Percentiles rank a stretch among this genome's conserved stretches.
phyloP scores from a whole-genome alignment of 2,888 invertebrate species.

The Erebia palarica region DNA sequence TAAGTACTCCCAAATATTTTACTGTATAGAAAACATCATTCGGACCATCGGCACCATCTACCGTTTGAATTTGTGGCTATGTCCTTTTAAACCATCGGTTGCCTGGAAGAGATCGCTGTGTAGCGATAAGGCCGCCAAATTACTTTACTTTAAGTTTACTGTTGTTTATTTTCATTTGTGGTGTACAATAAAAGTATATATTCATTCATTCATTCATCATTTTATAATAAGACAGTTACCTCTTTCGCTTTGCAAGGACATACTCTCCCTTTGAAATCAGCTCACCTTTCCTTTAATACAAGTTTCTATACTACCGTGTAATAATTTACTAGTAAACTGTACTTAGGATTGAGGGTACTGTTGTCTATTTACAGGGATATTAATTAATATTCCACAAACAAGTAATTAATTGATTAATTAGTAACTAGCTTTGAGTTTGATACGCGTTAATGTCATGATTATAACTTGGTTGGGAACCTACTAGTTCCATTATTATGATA shows the following conservation, averaged over 20 bases:
- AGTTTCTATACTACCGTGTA: background rate
- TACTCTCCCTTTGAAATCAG: slow-evolving; percentile 1
- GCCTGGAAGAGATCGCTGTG: too few species aligned
- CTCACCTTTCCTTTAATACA: background rate
- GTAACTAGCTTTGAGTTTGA: background rate
- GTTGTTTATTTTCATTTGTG: too few species aligned
- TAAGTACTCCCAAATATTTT: background rate
- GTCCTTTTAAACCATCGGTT: too few species aligned
- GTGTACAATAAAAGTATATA: too few species aligned
- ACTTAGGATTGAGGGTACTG: background rate
- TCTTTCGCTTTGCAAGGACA: background rate
- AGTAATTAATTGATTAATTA: background rate
- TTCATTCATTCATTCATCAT: too few species aligned
- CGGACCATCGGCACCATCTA: too few species aligned
- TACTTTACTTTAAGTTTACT: too few species aligned
- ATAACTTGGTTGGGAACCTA: background rate
- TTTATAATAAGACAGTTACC: background rate
- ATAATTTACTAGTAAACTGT: background rate
- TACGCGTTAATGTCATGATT: background rate
- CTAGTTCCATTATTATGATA: background rate
- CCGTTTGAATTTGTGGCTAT: too few species aligned
- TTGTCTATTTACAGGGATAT: background rate
- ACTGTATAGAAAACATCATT: background rate
- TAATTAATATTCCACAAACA: slow-evolving; percentile 8
- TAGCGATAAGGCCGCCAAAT: too few species aligned